phyloP scores from a whole-genome alignment of 2,113 vertebrate genomes.

The Phaethornis superciliosus region DNA sequence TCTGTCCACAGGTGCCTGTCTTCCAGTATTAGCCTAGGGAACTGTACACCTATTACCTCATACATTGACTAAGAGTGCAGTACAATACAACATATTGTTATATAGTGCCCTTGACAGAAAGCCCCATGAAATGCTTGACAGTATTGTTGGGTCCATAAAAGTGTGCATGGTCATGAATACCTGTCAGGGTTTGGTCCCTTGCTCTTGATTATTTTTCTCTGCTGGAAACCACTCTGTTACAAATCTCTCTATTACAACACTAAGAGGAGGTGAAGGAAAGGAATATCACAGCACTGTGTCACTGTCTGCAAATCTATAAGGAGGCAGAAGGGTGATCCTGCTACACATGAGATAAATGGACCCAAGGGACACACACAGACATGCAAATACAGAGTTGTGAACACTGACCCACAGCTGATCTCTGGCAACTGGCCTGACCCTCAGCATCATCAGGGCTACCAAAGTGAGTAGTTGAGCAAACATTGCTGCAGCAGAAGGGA shows the following conservation, averaged over 20 bases:
- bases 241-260: constrained; percentile 61
- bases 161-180: constrained; percentile 53
- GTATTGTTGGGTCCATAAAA: constrained; percentile 66
- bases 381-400: not conserved
- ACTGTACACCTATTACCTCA: constrained; percentile 68
- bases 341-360: not conserved
- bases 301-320: constrained; percentile 21
- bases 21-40: constrained; percentile 62
- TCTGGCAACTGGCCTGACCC: not conserved
- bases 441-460: not conserved
- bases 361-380: not conserved
- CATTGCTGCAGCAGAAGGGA: not conserved
- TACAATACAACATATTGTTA: constrained; percentile 68
- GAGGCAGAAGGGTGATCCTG: constrained; percentile 14
- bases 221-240: constrained; percentile 62
- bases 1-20: constrained; percentile 47
- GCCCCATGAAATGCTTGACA: constrained; percentile 55
- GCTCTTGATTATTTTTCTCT: constrained; percentile 60
- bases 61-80: constrained; percentile 65
- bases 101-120: constrained; percentile 55
- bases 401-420: not conserved
- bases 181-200: constrained; percentile 53
- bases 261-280: constrained; percentile 44
- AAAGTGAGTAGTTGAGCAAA: not conserved
- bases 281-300: constrained; percentile 45